Evolutionary conservation across 2,888 invertebrate genomes (phyloP).

Genomic region (Ischnura elegans): DNA sequence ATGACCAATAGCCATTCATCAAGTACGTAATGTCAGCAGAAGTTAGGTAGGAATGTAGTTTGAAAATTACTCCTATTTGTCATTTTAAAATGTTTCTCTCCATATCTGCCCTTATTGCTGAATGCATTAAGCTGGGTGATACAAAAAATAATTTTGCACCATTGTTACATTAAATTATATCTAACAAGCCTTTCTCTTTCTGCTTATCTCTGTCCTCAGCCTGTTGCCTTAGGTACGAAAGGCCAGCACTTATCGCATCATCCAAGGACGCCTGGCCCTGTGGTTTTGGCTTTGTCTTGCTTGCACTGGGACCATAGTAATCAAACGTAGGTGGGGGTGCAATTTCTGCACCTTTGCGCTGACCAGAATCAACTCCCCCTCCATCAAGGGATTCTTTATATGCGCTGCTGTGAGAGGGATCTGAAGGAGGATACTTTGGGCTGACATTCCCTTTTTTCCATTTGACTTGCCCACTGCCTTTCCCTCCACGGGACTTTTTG

Average conservation of each 20-base stretch:
- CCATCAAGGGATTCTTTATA: constrained; percentile 1
- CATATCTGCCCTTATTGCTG: too few species aligned
- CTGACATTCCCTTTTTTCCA: neutral
- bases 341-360: constrained; percentile 79
- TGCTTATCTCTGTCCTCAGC: constrained; percentile 79
- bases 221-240: constrained; percentile 80
- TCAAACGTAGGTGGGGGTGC: constrained; percentile 85
- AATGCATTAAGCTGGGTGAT: neutral
- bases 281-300: constrained; percentile 72
- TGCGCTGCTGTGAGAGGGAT: neutral
- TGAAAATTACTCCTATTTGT: too few species aligned
- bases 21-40: too few species aligned
- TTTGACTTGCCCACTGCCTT: too few species aligned
- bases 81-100: too few species aligned
- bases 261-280: constrained; percentile 76
- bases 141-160: constrained; percentile 32
- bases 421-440: neutral
- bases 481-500: neutral
- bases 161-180: constrained; percentile 71
- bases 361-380: constrained; percentile 8
- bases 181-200: constrained; percentile 75
- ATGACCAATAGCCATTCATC: too few species aligned
- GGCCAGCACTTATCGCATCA: constrained; percentile 80
- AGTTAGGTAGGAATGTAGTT: too few species aligned
- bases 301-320: constrained; percentile 80